Percentiles rank a stretch among this genome's conserved stretches.
phyloP scores from a whole-genome alignment of 2,113 vertebrate genomes.

The Vimba vimba region DNA sequence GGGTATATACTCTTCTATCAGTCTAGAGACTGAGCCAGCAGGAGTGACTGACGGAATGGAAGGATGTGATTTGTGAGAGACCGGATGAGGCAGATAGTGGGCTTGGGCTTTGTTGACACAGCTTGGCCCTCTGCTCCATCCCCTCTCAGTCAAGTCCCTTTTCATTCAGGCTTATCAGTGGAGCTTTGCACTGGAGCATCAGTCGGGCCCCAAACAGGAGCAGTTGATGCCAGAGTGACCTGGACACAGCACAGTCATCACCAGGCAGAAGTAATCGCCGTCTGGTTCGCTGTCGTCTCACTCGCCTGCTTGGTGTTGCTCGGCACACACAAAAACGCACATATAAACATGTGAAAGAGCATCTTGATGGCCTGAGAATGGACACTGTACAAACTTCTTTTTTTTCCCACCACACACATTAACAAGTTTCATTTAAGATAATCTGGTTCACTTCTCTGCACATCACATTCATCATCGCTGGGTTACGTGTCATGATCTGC shows the following conservation, averaged over 20 bases:
- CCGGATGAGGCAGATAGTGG: constrained; percentile 56
- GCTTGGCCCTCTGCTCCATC: constrained; percentile 36
- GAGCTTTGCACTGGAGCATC: constrained; percentile 67
- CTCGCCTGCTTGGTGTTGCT: constrained; percentile 45
- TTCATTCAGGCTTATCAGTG: constrained; percentile 59
- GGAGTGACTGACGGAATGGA: constrained; percentile 41
- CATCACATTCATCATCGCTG: constrained; percentile 17
- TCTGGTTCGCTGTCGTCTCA: constrained; percentile 24
- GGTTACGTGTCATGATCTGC: not conserved
- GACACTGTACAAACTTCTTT: constrained; percentile 24
- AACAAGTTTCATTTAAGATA: constrained; percentile 16
- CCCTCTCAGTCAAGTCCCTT: constrained; percentile 48
- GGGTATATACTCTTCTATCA: constrained; percentile 95
- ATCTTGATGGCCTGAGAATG: constrained; percentile 9
- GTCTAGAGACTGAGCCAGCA: constrained; percentile 84
- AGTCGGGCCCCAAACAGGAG: constrained; percentile 46
- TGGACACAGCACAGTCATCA: constrained; percentile 49
- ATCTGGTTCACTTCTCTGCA: constrained; percentile 22
- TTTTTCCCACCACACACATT: not conserved
- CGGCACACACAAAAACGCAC: constrained; percentile 21
- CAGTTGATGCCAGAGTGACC: constrained; percentile 47
- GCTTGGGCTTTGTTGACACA: constrained; percentile 38
- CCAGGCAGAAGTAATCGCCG: constrained; percentile 13
- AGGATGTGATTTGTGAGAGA: constrained; percentile 59
- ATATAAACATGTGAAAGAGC: constrained; percentile 28